A percentile compares a stretch with the other conserved stretches of the same genome.
Evolutionary conservation across 2,113 vertebrate species (phyloP).

Genomic region (Alethe diademata): DNA sequence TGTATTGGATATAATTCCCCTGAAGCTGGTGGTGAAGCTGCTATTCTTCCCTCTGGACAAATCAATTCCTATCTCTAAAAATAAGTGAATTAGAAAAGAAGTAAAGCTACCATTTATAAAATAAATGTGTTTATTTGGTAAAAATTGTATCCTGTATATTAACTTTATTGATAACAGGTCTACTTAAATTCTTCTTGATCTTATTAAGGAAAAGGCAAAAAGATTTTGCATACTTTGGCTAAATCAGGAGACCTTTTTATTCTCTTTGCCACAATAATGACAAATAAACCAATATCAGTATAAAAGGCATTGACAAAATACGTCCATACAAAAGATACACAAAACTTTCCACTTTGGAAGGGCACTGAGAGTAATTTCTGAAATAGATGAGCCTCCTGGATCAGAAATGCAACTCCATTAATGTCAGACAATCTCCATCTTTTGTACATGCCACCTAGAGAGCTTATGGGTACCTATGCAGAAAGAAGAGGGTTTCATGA

Average conservation of each 20-base stretch:
- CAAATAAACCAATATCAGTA: neutral
- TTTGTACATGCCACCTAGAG: neutral
- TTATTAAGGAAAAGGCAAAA: neutral
- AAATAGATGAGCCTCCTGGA: neutral
- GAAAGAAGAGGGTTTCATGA: neutral
- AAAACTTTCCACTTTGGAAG: neutral
- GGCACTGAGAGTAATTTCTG: neutral
- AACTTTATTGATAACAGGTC: neutral
- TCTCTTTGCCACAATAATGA: neutral
- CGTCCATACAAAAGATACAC: neutral
- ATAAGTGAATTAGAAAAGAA: neutral
- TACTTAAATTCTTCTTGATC: neutral
- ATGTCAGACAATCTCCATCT: neutral
- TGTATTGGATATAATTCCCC: neutral
- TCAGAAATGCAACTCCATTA: neutral
- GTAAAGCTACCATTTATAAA: neutral
- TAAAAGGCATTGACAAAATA: neutral
- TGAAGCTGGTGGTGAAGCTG: neutral
- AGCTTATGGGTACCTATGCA: neutral
- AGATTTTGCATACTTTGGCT: neutral
- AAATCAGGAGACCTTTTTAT: neutral
- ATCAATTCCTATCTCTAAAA: neutral
- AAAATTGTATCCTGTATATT: neutral
- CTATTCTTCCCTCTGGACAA: neutral
- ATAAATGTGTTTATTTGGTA: slow-evolving; percentile 11